Percentiles rank a stretch among this genome's conserved stretches.
These are phyloP conservation scores for Rhogogaster chlorosoma DNA, from an alignment of 2,888 invertebrate species.

Conservation along the genomic window DNA sequence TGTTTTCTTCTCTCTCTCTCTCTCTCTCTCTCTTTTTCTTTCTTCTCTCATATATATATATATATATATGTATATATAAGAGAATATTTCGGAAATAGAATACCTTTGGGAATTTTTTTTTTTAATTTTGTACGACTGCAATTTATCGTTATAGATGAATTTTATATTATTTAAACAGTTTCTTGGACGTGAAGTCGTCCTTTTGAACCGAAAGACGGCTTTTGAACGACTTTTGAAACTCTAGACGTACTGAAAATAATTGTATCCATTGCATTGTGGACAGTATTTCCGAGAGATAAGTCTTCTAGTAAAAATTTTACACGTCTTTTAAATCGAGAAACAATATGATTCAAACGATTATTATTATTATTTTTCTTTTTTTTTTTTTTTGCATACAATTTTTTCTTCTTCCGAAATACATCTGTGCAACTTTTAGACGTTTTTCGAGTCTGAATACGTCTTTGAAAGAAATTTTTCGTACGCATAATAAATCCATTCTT, in stretches of 20 bases:
- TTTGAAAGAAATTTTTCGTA: neutral
- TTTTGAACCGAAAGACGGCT: neutral
- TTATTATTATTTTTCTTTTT: too few relatives aligned
- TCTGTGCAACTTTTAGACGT: neutral
- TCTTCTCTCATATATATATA: too few relatives aligned
- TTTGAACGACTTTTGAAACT: neutral
- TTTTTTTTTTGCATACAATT: too few relatives aligned
- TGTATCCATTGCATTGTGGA: neutral
- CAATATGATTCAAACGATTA: too few relatives aligned
- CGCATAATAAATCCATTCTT: neutral
- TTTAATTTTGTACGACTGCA: neutral
- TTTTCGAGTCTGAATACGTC: neutral
- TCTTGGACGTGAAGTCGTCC: neutral
- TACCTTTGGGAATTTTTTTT: neutral
- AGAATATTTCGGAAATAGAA: neutral
- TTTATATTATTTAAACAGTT: neutral
- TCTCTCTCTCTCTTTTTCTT: too few relatives aligned
- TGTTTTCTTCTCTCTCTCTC: too few relatives aligned
- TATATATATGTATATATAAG: too few relatives aligned
- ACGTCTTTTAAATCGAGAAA: neutral
- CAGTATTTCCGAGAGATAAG: neutral
- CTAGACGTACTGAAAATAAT: neutral
- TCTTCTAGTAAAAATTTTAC: too few relatives aligned
- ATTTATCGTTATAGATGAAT: neutral
- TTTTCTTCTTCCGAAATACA: too few relatives aligned